Evolutionary conservation across 2,888 invertebrate species (phyloP), one percentile per base, ranked within the genome.

Genomic region (Criorhina ranunculi): DNA sequence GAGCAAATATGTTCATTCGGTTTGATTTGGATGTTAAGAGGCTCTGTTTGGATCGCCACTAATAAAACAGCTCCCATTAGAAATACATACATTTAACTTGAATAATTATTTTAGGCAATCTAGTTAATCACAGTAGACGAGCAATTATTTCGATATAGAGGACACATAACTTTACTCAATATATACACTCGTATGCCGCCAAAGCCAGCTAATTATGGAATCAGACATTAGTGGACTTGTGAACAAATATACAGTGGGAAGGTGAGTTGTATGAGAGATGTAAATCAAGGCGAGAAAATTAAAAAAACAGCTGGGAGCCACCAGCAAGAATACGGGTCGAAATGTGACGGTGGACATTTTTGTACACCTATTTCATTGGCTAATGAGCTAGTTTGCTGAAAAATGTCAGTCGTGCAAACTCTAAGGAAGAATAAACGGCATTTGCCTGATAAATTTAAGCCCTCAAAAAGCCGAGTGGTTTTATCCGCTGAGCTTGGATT

Each of bases 71-170:
- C 51, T 29, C 9, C 51, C 17, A 46, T 46, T 46, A n/a, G n/a
- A n/a, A n/a, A 19, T 0, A 15, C 8, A 49, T n/a, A 9, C n/a
- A 11, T 24, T 29, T 24, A n/a, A 29, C 29, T 51, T n/a, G n/a
- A 29, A 29, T 29, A 29, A 42, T 5, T 3, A 24, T 24, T 24
- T 24, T 4, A 24, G 24, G 2, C 24, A 1, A 24, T 24, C 24
- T 24, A 24, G 24, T 24, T 3, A 24, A 24, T 24, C 1, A 3
- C 24, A 24, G 24, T 24, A 24, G 24, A 4, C 24, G 2, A 24
- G 42, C 42, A 40, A 40, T 40, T 40, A 19, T 49, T 49, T 11
- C 49, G 49, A 49, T 49, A 49, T 49, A 29, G 49, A 49, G n/a
- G 24, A 29, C 24, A 49, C 49, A 49, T 1, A 49, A 40, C 11